Percentiles rank a stretch among this genome's conserved stretches.
Conservation (phyloP, 1,140 invertebrate genomes). For the Maniola jurtina region DNA sequence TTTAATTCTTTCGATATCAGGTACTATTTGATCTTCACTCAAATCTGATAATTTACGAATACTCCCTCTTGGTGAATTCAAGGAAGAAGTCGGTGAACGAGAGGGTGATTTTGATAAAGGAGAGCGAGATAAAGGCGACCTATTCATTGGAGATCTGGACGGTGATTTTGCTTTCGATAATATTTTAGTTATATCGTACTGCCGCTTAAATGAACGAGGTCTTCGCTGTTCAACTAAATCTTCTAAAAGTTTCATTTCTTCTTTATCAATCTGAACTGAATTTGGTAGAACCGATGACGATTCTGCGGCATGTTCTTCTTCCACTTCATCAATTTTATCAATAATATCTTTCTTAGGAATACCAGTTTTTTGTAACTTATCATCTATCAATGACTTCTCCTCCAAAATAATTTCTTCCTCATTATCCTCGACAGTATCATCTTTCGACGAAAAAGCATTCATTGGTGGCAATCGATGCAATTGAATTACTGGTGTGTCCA, state of each 20-base stretch:
- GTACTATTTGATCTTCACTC: conserved; percentile 81
- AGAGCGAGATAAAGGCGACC: conserved; percentile 67
- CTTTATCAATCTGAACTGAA: conserved; percentile 78
- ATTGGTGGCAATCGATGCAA: conserved; percentile 87
- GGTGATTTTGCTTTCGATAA: conserved; percentile 62
- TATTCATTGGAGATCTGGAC: conserved; percentile 64
- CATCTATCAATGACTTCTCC: conserved; percentile 78
- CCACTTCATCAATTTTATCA: conserved; percentile 79
- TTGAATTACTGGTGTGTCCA: conserved; percentile 90
- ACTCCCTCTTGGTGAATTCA: conserved; percentile 76
- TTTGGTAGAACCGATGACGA: conserved; percentile 50
- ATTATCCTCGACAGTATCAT: conserved; percentile 88
- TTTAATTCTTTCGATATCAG: conserved; percentile 79
- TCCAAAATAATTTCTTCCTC: conserved; percentile 83
- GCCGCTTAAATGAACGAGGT: conserved; percentile 74
- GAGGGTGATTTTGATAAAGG: conserved; percentile 76
- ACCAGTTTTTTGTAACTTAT: conserved; percentile 47
- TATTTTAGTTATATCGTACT: conserved; percentile 70
- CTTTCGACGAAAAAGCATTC: conserved; percentile 92
- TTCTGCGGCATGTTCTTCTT: conserved; percentile 70
- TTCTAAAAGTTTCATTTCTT: conserved; percentile 79
- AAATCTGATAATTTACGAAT: conserved; percentile 76
- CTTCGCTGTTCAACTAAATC: conserved; percentile 72
- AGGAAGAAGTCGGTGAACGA: conserved; percentile 73
- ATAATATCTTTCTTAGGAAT: conserved; percentile 57